Percentiles rank a stretch among this genome's conserved stretches.
phyloP scores from a whole-genome alignment of 2,113 vertebrate genomes.

The Brachyhypopomus occidentalis region DNA sequence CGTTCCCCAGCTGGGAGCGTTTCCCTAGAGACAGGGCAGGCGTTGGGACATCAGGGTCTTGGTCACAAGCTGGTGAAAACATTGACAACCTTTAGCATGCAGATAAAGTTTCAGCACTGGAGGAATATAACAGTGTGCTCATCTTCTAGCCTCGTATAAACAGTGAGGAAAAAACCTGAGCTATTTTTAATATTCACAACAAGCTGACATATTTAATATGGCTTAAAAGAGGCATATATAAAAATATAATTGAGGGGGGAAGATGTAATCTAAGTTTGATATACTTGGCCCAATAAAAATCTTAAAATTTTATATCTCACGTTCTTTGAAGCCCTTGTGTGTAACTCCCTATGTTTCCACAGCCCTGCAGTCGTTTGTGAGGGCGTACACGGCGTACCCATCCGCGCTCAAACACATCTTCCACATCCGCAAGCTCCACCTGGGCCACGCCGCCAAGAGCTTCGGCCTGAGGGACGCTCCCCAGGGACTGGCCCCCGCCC shows the following conservation, averaged over 20 bases:
- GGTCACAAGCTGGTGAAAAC: not conserved
- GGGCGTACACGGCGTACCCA: constrained; percentile 89
- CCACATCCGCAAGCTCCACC: constrained; percentile 85
- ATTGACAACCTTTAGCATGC: not conserved
- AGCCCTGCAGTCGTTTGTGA: constrained; percentile 93
- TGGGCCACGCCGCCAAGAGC: constrained; percentile 93
- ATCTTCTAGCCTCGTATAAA: not conserved
- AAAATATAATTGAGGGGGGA: too few species aligned
- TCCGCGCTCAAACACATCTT: constrained; percentile 87
- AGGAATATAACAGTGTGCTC: not conserved
- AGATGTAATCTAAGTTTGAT: too few species aligned
- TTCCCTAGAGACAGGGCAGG: not conserved
- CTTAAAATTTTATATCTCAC: too few species aligned
- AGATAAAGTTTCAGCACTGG: not conserved
- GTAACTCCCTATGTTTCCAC: constrained; percentile 13
- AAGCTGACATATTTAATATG: too few species aligned
- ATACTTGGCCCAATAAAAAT: too few species aligned
- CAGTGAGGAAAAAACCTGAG: not conserved
- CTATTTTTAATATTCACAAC: not conserved
- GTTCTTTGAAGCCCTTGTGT: too few species aligned
- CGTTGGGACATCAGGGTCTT: not conserved
- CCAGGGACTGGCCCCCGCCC: constrained; percentile 70
- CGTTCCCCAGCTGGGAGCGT: too few species aligned
- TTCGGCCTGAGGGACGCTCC: constrained; percentile 94
- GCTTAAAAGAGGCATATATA: too few species aligned